phyloP scores from a whole-genome alignment of 1,140 invertebrate genomes.

The Pseudomyrmex sp. region DNA sequence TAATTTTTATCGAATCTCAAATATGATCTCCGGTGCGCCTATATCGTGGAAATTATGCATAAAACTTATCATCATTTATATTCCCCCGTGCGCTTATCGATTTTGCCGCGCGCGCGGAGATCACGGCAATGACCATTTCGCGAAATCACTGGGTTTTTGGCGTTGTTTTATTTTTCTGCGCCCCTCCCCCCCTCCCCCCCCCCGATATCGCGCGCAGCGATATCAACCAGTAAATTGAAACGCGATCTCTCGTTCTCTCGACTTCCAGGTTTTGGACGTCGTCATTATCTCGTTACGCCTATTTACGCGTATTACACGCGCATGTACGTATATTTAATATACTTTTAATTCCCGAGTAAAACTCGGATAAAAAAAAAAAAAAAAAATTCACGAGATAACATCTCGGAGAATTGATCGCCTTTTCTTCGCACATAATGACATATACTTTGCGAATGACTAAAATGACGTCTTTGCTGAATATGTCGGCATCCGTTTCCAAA shows the following conservation, averaged over 20 bases:
- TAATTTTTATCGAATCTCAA: constrained; percentile 79
- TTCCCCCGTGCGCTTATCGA: constrained; percentile 52
- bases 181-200: neutral
- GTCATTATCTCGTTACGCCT: constrained; percentile 34
- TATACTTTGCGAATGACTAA: constrained; percentile 23
- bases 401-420: neutral
- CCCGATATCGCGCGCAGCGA: neutral
- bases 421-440: constrained; percentile 2
- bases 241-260: constrained; percentile 11
- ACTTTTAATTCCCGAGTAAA: neutral
- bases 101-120: neutral
- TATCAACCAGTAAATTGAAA: constrained; percentile 37
- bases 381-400: neutral
- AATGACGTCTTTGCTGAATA: neutral
- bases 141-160: constrained; percentile 37
- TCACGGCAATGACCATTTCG: constrained; percentile 41
- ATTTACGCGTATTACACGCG: neutral
- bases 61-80: constrained; percentile 71
- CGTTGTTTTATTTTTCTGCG: neutral
- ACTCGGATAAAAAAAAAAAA: no score
- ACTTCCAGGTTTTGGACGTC: neutral
- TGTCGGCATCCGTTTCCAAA: constrained; percentile 16
- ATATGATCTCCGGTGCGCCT: constrained; percentile 74
- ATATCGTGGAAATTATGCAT: constrained; percentile 77
- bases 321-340: neutral